A percentile compares a stretch with the other conserved stretches of the same genome.
These are phyloP conservation scores for Malurus elegans DNA, from an alignment of 2,113 vertebrate species.

Conservation along the genomic window DNA sequence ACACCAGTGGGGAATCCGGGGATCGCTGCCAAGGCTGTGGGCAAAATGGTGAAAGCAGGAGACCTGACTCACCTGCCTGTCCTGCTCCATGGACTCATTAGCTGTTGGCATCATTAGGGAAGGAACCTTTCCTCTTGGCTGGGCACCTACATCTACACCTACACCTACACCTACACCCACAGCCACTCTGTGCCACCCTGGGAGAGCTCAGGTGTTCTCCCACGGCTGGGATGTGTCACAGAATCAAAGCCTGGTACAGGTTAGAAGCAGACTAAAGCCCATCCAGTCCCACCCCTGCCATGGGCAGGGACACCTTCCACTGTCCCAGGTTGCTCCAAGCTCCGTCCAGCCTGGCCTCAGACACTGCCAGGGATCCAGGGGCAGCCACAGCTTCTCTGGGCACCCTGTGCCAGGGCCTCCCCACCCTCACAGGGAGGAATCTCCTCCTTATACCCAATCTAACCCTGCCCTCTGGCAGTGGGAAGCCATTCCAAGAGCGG, in stretches of 20 bases:
- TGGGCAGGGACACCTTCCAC: background rate
- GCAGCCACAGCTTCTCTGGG: background rate
- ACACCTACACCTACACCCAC: background rate
- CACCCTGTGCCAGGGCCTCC: background rate
- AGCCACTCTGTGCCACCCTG: background rate
- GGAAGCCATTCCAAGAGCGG: background rate
- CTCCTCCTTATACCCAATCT: background rate
- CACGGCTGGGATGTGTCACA: background rate
- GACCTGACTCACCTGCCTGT: fast-evolving
- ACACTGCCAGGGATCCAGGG: background rate
- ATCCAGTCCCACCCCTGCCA: background rate
- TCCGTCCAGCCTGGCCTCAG: fast-evolving
- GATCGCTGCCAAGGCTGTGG: fast-evolving
- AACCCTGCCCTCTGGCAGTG: background rate
- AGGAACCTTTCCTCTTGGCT: background rate
- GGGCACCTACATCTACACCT: background rate
- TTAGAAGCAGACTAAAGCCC: background rate
- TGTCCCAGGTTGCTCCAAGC: background rate
- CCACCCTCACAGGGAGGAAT: background rate
- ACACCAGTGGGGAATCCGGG: fast-evolving
- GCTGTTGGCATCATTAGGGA: background rate
- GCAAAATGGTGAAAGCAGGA: background rate
- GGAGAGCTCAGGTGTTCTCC: background rate
- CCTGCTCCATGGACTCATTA: background rate
- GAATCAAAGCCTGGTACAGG: background rate